These are phyloP conservation scores for Plodia interpunctella DNA, from an alignment of 1,140 invertebrate genomes.

Conservation along the genomic window DNA sequence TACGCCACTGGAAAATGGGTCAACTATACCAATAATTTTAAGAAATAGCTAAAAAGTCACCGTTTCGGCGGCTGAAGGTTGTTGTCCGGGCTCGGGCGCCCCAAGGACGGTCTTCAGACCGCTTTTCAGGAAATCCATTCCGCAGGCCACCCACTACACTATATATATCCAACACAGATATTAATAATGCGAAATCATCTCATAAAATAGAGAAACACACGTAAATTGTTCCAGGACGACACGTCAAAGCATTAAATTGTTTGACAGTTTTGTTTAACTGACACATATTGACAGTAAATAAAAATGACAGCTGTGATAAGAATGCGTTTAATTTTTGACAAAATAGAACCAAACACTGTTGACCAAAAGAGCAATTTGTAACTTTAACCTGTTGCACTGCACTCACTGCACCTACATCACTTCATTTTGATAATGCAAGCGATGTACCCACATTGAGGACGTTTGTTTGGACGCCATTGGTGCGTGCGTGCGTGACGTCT, in stretches of 20 bases:
- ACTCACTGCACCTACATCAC: too few relatives aligned
- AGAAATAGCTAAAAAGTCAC: conserved; percentile 75
- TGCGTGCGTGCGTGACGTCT: too few relatives aligned
- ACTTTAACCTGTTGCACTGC: too few relatives aligned
- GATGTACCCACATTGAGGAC: too few relatives aligned
- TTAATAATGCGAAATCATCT: conserved; percentile 18
- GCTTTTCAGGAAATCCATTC: conserved; percentile 92
- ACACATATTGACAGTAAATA: too few relatives aligned
- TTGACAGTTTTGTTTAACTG: background rate
- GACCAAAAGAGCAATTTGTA: too few relatives aligned
- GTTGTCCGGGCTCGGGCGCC: conserved; percentile 83
- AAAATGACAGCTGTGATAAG: background rate
- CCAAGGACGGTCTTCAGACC: conserved; percentile 93
- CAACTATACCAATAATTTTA: background rate
- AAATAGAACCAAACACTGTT: too few relatives aligned
- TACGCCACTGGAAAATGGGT: background rate
- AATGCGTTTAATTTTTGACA: too few relatives aligned
- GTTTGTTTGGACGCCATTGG: too few relatives aligned
- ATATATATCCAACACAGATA: conserved; percentile 16
- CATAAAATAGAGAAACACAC: conserved; percentile 22
- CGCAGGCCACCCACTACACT: conserved; percentile 15
- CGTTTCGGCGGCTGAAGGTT: conserved; percentile 90
- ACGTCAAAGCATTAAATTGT: conserved; percentile 33
- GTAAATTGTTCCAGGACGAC: conserved; percentile 19
- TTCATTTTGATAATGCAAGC: too few relatives aligned